Conservation (phyloP, 2,113 vertebrate species). For the Fulica atra region DNA sequence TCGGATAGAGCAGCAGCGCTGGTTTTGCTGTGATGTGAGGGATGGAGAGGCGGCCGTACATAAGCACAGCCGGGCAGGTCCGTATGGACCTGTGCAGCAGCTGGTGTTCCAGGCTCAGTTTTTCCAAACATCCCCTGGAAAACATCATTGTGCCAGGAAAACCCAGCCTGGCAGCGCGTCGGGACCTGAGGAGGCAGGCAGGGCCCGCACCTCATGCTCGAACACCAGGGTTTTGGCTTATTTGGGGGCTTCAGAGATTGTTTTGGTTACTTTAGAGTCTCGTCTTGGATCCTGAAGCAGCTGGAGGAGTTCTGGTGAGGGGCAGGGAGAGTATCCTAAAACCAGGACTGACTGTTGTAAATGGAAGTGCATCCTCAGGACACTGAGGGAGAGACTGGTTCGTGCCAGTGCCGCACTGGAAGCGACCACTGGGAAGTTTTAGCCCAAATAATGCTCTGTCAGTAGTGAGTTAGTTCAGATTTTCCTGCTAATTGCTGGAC, state of each 20-base stretch:
- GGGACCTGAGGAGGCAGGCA: rapidly evolving
- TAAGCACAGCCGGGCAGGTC: too few species aligned
- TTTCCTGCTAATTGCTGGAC: not conserved
- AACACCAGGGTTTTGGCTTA: too few species aligned
- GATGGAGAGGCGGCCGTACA: rapidly evolving
- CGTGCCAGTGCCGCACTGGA: not conserved
- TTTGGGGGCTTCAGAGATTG: too few species aligned
- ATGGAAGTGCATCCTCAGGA: not conserved
- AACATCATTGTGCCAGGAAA: rapidly evolving
- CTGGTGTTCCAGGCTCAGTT: rapidly evolving
- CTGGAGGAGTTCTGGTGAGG: not conserved
- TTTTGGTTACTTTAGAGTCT: too few species aligned
- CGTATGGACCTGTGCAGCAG: too few species aligned
- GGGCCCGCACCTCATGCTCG: rapidly evolving
- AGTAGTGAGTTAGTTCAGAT: not conserved
- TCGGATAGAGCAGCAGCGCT: not conserved
- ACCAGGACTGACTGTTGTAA: not conserved
- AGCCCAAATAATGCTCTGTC: not conserved
- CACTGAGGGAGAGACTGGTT: not conserved
- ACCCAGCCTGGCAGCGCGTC: rapidly evolving
- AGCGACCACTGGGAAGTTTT: not conserved
- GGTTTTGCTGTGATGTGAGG: rapidly evolving
- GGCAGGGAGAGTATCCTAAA: not conserved
- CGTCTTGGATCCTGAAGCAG: not conserved
- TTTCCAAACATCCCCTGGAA: not conserved